phyloP scores from a whole-genome alignment of 2,888 invertebrate species.

The Neoaliturus tenellus region DNA sequence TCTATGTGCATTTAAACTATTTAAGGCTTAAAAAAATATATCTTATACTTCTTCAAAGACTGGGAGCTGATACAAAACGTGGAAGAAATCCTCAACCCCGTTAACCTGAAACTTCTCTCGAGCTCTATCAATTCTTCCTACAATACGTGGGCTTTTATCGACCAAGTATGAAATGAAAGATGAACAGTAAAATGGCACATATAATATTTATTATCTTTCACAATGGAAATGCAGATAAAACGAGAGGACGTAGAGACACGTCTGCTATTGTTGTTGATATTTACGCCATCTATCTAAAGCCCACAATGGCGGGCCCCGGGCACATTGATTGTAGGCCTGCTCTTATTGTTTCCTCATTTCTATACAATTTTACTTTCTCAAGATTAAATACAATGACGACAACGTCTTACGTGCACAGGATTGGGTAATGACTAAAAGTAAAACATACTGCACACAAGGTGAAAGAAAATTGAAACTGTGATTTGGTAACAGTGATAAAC shows the following conservation, averaged over 20 bases:
- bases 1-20: no score
- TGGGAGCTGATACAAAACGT: no score
- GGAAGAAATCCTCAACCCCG: no score
- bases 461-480: no score
- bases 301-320: background rate
- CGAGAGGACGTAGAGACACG: background rate
- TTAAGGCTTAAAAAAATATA: no score
- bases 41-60: no score
- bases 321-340: slow-evolving; percentile 9
- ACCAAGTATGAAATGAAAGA: background rate
- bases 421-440: background rate
- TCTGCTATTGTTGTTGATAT: background rate
- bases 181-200: slow-evolving; percentile 25
- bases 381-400: background rate
- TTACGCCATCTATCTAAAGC: background rate
- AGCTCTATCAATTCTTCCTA: no score
- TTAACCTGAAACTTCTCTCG: no score
- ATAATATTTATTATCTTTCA: slow-evolving; percentile 18
- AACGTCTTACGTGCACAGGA: background rate
- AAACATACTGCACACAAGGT: background rate
- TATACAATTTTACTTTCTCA: slow-evolving; percentile 27
- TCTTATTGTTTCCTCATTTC: slow-evolving; percentile 13
- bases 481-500: no score
- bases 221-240: slow-evolving; percentile 24
- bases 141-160: background rate